Evolutionary conservation across 2,113 vertebrate species (phyloP).

Genomic region (Ceyx margarethae): DNA sequence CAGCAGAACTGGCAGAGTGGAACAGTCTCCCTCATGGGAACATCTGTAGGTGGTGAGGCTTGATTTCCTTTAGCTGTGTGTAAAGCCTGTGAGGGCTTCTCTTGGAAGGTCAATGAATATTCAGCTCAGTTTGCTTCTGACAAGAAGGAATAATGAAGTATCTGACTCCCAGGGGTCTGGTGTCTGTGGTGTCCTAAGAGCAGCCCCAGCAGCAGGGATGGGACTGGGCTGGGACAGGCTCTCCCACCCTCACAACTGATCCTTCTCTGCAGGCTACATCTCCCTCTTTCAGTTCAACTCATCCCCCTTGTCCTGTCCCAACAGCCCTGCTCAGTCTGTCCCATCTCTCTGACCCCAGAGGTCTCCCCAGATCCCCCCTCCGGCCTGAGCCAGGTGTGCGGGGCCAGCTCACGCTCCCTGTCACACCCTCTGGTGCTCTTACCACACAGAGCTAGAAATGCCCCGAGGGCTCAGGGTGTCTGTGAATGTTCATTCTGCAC

Average conservation of each 20-base stretch:
- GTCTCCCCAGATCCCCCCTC: background rate
- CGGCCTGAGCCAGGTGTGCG: background rate
- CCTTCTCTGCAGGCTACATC: background rate
- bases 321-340: background rate
- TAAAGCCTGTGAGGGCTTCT: too few relatives aligned
- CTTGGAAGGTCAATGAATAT: too few relatives aligned
- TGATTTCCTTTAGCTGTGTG: too few relatives aligned
- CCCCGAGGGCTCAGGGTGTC: background rate
- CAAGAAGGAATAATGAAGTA: too few relatives aligned
- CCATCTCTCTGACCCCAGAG: background rate
- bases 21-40: too few relatives aligned
- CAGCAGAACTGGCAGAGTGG: too few relatives aligned
- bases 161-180: too few relatives aligned
- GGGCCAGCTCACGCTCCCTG: background rate
- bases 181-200: too few relatives aligned
- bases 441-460: background rate
- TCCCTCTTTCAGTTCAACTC: background rate
- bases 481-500: background rate
- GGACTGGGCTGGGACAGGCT: background rate
- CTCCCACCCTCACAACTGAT: background rate
- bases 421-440: rapidly evolving
- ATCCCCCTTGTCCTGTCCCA: background rate
- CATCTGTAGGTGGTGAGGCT: too few relatives aligned
- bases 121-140: too few relatives aligned
- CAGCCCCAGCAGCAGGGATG: background rate